Base-by-base conservation (phyloP, 2,888 invertebrate species). In the Brenthis hecate region DNA sequence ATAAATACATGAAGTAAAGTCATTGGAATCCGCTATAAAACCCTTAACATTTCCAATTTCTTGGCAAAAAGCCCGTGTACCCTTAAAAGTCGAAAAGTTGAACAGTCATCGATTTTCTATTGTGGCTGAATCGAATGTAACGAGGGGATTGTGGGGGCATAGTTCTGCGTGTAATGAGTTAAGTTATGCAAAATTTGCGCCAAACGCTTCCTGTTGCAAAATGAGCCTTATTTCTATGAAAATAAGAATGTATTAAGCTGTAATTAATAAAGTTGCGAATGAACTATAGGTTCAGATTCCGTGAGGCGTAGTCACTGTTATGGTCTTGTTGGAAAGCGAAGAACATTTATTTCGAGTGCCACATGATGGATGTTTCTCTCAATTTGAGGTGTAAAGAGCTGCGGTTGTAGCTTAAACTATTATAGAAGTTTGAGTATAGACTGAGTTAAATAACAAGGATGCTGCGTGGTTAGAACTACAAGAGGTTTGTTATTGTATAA, bases 141-240 rank as follows among this genome's bases (percentile, higher is more conserved):
- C 71, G 73, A 74, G 76, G 77, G 72, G 72, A 62, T 67, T 66
- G 68, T 68, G 77, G 74, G 74, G 75, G 75, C 75, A 81, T 80
- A 81, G 80, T 80, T 79, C 77, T 77, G 79, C 77, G 73, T 74
- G 81, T 80, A 80, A 80, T 81, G 80, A 80, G 81, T 78, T 78
- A 80, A 80, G 76, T 80, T 80, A 72, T 68, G 72, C 75, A 72
- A 73, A 58, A 53, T 56, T 64, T 60, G 19, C 13, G 6, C 65
- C 13, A 14, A 32, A 14, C 50, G 11, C 36, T 32, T n/a, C 11
- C 3, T 32, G 23, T 1, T 11, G 28, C 23, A 72, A 65, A 54
- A 11, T 56, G 32, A 50, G 55, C 69, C 56, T 60, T 73, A 68
- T 19, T 3, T 0, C 3, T 1, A 13, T 13, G 0, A 50, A 1